Base-by-base conservation (phyloP, 2,113 vertebrate genomes). In the Amblyornis subalaris region DNA sequence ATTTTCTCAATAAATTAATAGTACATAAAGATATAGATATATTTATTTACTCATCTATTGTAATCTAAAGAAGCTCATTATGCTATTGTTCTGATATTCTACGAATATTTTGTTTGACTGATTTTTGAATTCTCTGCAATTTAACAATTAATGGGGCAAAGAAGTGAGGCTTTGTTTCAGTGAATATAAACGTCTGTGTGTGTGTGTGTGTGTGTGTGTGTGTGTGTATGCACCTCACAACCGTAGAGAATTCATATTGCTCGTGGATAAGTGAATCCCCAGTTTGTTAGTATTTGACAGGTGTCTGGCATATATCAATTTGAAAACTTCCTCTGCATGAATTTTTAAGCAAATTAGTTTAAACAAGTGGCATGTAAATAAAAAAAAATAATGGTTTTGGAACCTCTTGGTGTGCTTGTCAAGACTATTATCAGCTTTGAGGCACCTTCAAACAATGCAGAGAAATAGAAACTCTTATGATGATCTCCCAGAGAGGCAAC, bases 321-420 rank as follows among this genome's bases (percentile, higher is more conserved):
- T 83, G 95, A 94, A 96, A 73, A 22, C 26, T 74, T 93, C 26
- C 10, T 90, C 38, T 91, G 93, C 2, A 9, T 93, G 77, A 97
- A 55, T 95, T 94, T 96, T 97, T 93, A 95, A 95, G 65, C 26
- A 93, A 97, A 96, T 95, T 94, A 89, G 45, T 93, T 96, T 13
- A 57, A 97, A 90, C 51, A 88, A 92, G 26, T 53, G 53, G 40
- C 69, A 88, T 66, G 82, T 47, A 89, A 94, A 94, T 70, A 73
- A 92, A 85, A 96, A 96, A 95, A 93, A 95, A 65, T 2, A 25
- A 62, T 31, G 69, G 36, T 18, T 65, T 48, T 64, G 1, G 12
- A 48, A 18, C 2, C 3, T 25, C 12, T 60, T 55, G 3, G 2
- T 82, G 6, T 20, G 31, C 6, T 60, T 83, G 18, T 54, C 12